Evolutionary conservation across 2,797 vertebrate species (phyloP), one percentile per base, ranked within the genome.

Genomic region (Crocidura indochinensis): DNA sequence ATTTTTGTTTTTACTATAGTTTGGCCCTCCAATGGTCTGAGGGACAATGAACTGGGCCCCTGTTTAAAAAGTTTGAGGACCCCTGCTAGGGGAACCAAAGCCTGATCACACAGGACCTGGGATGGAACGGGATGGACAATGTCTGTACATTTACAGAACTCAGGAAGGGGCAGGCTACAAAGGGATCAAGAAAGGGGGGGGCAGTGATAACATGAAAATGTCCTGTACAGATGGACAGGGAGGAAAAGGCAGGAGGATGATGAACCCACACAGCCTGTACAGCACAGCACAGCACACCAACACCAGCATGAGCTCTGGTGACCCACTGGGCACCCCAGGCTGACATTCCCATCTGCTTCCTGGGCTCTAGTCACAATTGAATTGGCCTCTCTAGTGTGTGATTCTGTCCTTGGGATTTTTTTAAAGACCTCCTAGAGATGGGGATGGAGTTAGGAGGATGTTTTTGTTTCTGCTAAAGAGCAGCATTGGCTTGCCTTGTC

Each of bases 131-230:
- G 97, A 38, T 38, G 38, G 38, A 97, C 97, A 93, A 95, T 96
- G 96, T 98, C 98, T 98, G 98, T 97, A 98, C 94, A 98, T 98
- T 98, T 98, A 99, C 98, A 98, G 97, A 75, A 83, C 95, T 97
- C 78, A 84, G 95, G 96, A 96, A 96, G 97, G 96, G 97, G 92
- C 62, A 38, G 96, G 88, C 38, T 95, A 95, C 9, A 64, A 68
- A 95, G 91, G 76, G 89, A 76, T 19, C 47, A 95, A 93, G 91
- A 96, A 95, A 88, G 95, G 90, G 88, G 93, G 95, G 97, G n/a
- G n/a, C 97, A 97, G 96, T 95, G 91, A 92, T n/a, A 87, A 96
- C 38, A 60, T n/a, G 84, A 91, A 56, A 90, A 95, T 60, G 94
- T 95, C 29, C 91, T 94, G 47, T 88, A 96, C 87, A 88, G 90